Conservation (phyloP, 23 tunicate species). For the Clavelina lepadiformis region DNA sequence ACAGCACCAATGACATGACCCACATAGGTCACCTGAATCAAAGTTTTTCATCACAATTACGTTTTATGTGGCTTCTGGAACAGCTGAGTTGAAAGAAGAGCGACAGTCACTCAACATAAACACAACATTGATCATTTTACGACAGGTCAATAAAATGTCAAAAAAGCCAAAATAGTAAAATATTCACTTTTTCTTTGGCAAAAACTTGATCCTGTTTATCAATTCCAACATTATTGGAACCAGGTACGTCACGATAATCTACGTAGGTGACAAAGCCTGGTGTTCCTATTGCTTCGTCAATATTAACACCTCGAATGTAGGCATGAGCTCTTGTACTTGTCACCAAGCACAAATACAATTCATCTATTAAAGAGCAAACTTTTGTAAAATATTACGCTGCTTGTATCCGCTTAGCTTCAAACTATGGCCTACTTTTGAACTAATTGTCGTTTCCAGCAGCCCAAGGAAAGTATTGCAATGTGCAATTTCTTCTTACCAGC, state of each 20-base stretch:
- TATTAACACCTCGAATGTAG: constrained; percentile 35
- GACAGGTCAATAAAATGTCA: not conserved
- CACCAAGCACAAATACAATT: constrained; percentile 61
- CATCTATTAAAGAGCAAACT: too few relatives aligned
- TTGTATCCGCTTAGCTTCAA: too few relatives aligned
- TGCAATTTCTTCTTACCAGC: too few relatives aligned
- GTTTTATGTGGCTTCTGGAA: too few relatives aligned
- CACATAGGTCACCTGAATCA: constrained; percentile 58
- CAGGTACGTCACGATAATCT: constrained; percentile 55
- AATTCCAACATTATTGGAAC: constrained; percentile 22
- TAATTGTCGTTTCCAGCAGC: too few relatives aligned
- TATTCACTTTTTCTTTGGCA: constrained; percentile 52
- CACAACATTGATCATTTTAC: too few relatives aligned
- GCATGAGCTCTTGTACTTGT: constrained; percentile 81
- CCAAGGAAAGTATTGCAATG: too few relatives aligned
- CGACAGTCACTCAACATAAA: too few relatives aligned
- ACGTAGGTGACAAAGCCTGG: constrained; percentile 81
- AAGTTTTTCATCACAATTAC: too few relatives aligned
- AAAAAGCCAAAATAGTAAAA: not conserved
- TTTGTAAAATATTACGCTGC: too few relatives aligned
- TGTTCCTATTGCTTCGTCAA: constrained; percentile 19
- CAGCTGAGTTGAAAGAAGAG: too few relatives aligned
- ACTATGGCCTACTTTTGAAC: too few relatives aligned
- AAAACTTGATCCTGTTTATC: constrained; percentile 33
- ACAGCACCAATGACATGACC: constrained; percentile 92